These are phyloP conservation scores for Perodicticus potto DNA, from an alignment of 2,797 vertebrate genomes.

Conservation along the genomic window DNA sequence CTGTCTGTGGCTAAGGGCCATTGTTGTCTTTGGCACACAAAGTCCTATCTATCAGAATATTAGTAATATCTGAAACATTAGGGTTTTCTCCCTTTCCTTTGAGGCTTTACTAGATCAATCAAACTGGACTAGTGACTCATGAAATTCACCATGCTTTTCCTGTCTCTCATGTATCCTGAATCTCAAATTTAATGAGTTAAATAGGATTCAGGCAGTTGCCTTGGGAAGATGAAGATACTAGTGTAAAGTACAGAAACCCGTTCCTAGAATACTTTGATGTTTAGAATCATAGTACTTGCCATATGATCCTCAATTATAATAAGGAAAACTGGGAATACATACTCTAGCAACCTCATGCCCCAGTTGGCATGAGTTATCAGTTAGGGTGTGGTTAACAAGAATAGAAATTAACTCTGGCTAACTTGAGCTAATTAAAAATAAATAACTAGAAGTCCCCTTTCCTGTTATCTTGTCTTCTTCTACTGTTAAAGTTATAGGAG, in stretches of 20 bases:
- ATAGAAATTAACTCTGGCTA: slow-evolving; percentile 53
- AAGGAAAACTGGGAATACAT: not conserved
- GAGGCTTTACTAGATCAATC: not conserved
- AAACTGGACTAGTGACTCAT: not conserved
- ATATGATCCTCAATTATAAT: slow-evolving; percentile 8
- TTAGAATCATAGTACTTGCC: not conserved
- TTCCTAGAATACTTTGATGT: not conserved
- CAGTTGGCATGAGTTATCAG: slow-evolving; percentile 16
- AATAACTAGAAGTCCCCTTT: too few relatives aligned
- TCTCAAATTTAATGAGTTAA: slow-evolving; percentile 34
- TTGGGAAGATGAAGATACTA: not conserved
- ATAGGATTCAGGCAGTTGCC: not conserved
- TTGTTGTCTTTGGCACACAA: not conserved
- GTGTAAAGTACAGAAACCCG: not conserved
- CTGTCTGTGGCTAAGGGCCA: not conserved
- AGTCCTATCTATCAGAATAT: not conserved
- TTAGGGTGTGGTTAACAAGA: slow-evolving; percentile 37
- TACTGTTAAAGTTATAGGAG: too few relatives aligned
- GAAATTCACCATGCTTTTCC: not conserved
- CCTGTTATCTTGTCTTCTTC: too few relatives aligned
- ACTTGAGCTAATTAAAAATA: slow-evolving; percentile 35
- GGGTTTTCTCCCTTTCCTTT: not conserved
- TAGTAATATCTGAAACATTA: not conserved
- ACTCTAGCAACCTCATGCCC: not conserved
- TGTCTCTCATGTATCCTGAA: not conserved